phyloP scores from a whole-genome alignment of 2,888 invertebrate genomes.

The Bembecia ichneumoniformis region DNA sequence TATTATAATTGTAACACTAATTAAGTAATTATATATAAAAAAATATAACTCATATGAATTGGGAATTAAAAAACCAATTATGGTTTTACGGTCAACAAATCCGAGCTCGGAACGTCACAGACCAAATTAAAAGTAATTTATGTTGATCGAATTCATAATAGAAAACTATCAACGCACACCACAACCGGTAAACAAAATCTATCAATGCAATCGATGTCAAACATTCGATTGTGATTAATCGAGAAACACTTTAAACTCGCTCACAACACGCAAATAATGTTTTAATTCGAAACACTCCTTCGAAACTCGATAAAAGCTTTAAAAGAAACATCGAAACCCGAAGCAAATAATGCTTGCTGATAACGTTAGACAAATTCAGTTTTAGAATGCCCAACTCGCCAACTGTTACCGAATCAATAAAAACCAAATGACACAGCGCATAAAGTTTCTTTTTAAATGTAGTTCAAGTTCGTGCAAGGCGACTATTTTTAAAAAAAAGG shows the following conservation, averaged over 20 bases:
- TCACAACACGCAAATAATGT: constrained; percentile 54
- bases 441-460: neutral
- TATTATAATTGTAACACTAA: neutral
- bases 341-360: constrained; percentile 51
- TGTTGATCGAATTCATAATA: constrained; percentile 69
- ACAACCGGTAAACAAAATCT: constrained; percentile 28
- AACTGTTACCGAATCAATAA: neutral
- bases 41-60: constrained; percentile 39
- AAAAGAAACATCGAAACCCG: constrained; percentile 50
- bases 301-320: constrained; percentile 48
- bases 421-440: neutral
- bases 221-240: constrained; percentile 36
- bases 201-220: constrained; percentile 14
- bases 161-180: constrained; percentile 58
- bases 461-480: neutral
- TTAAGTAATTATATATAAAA: constrained; percentile 42
- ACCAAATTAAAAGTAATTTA: constrained; percentile 65
- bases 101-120: constrained; percentile 42
- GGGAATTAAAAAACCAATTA: constrained; percentile 39
- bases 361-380: constrained; percentile 43
- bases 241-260: constrained; percentile 49
- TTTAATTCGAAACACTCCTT: constrained; percentile 32
- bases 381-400: constrained; percentile 13
- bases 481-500: constrained; percentile 12
- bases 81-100: constrained; percentile 34